A percentile compares a stretch with the other conserved stretches of the same genome.
Conservation (phyloP, 2,113 vertebrate species). For the Oriolus oriolus region DNA sequence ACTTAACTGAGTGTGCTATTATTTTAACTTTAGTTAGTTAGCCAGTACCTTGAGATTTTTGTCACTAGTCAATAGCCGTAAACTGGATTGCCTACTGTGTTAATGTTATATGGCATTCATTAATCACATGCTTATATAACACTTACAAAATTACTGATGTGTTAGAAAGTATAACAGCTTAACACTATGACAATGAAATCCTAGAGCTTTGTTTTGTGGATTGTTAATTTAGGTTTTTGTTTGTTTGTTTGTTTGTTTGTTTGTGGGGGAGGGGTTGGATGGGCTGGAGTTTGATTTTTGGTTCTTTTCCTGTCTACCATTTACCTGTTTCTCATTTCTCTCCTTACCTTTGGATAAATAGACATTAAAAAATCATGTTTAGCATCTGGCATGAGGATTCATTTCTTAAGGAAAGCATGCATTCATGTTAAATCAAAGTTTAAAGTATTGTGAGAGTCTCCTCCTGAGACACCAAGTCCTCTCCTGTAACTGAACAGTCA, state of each 20-base stretch:
- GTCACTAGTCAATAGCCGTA: neutral
- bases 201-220: neutral
- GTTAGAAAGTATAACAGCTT: neutral
- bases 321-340: neutral
- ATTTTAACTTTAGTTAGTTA: neutral
- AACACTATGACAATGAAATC: neutral
- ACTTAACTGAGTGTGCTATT: neutral
- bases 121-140: neutral
- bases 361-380: neutral
- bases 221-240: neutral
- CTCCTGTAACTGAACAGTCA: neutral
- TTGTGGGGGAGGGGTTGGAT: neutral
- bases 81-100: neutral
- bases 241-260: neutral
- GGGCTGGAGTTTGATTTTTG: neutral
- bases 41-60: neutral
- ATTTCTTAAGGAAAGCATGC: neutral
- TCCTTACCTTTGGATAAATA: neutral
- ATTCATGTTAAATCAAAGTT: neutral
- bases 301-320: accelerated
- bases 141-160: neutral
- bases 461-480: neutral
- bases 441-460: neutral
- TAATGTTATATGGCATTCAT: neutral
- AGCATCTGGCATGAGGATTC: neutral